Evolutionary conservation across 64 coral and sea anemone genomes (phyloP).

Genomic region (Exaiptasia diaphana): DNA sequence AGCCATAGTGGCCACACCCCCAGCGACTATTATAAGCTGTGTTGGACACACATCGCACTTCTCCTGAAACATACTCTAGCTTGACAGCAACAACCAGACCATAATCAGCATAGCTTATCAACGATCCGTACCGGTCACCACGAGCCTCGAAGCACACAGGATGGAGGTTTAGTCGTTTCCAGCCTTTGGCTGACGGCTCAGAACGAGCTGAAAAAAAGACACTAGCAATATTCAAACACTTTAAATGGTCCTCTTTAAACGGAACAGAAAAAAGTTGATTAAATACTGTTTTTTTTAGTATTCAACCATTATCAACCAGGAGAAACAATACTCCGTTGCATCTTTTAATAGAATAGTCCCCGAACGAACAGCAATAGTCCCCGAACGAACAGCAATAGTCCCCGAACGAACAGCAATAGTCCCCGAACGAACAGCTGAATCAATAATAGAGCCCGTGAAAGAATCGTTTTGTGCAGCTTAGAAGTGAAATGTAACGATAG

Average conservation of each 20-base stretch:
- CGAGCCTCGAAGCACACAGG: constrained; percentile 64
- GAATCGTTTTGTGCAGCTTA: too few relatives aligned
- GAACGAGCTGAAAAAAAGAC: not conserved
- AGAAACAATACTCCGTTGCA: not conserved
- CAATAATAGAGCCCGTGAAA: too few relatives aligned
- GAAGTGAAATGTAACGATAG: too few relatives aligned
- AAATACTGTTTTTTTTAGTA: not conserved
- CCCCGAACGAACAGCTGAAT: too few relatives aligned
- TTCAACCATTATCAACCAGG: not conserved
- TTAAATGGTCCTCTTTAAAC: not conserved
- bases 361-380: too few relatives aligned
- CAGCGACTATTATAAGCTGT: constrained; percentile 61
- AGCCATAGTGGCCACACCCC: constrained; percentile 52
- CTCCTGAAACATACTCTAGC: constrained; percentile 55
- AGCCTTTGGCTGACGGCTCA: not conserved
- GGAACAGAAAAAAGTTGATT: not conserved
- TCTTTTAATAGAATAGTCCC: not conserved
- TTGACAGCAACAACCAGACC: constrained; percentile 73
- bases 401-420: too few relatives aligned
- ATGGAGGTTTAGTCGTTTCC: constrained; percentile 49
- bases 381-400: too few relatives aligned
- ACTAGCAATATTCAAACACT: not conserved
- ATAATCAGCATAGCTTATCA: not conserved
- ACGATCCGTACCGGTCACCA: constrained; percentile 33
- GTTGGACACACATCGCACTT: constrained; percentile 51